Conservation (phyloP, 2,113 vertebrate species). For the Oryzias melastigma region DNA sequence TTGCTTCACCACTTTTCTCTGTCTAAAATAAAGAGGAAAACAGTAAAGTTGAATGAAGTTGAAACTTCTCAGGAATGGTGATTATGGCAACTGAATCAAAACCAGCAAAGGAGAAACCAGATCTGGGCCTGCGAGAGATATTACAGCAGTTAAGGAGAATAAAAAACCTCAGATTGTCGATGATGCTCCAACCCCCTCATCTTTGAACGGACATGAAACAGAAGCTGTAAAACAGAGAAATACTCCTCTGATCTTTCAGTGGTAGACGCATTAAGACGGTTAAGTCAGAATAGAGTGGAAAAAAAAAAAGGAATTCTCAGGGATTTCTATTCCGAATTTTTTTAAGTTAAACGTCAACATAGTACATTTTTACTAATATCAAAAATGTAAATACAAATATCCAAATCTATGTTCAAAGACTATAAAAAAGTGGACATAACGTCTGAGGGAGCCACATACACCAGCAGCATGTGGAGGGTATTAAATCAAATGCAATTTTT, state of each 20-base stretch:
- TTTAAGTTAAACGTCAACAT: no score
- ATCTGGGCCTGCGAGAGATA: conserved; percentile 63
- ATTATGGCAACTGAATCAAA: conserved; percentile 64
- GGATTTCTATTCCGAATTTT: no score
- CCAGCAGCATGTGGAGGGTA: no score
- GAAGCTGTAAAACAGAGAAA: conserved; percentile 46
- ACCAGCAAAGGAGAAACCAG: conserved; percentile 62
- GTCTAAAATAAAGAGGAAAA: conserved; percentile 36
- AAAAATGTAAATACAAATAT: no score
- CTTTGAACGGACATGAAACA: conserved; percentile 62
- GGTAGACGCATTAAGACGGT: conserved; percentile 29
- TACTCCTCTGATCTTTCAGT: conserved; percentile 56
- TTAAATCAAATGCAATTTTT: no score
- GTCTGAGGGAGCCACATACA: no score
- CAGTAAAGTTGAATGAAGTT: conserved; percentile 44
- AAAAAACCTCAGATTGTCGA: conserved; percentile 55
- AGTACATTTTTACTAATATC: no score
- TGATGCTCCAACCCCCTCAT: conserved; percentile 34
- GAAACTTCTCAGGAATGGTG: conserved; percentile 55
- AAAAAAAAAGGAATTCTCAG: no score
- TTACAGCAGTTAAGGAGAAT: conserved; percentile 59
- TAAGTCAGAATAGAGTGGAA: conserved; percentile 10
- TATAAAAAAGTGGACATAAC: no score
- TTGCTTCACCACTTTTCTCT: conserved; percentile 47
- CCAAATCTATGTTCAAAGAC: no score